phyloP scores from a whole-genome alignment of 2,113 vertebrate genomes.

The Perca flavescens region DNA sequence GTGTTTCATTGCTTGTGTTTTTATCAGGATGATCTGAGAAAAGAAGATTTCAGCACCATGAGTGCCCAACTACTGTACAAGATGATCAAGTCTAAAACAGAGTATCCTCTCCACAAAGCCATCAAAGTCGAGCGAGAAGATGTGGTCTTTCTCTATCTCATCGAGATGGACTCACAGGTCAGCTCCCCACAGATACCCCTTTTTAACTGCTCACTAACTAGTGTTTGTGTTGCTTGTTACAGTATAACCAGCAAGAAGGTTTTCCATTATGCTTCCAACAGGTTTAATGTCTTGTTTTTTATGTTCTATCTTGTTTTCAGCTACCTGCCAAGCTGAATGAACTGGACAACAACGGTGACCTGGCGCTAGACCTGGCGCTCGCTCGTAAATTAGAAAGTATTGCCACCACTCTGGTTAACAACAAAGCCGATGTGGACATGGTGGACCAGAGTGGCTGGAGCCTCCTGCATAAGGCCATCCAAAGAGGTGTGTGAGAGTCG shows the following conservation, averaged over 20 bases:
- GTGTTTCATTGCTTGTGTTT: slow-evolving; percentile 1
- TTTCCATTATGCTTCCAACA: not conserved
- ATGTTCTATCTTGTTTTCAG: slow-evolving; percentile 59
- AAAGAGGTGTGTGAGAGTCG: slow-evolving; percentile 87
- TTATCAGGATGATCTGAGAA: slow-evolving; percentile 92
- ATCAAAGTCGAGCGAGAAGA: slow-evolving; percentile 98
- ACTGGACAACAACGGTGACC: slow-evolving; percentile 94
- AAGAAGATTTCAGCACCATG: slow-evolving; percentile 99
- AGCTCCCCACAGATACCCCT: not conserved
- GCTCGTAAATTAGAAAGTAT: slow-evolving; percentile 93
- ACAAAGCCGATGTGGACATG: slow-evolving; percentile 95
- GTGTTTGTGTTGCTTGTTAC: not conserved
- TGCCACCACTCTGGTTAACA: slow-evolving; percentile 93
- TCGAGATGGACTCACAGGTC: slow-evolving; percentile 99
- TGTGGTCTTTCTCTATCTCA: slow-evolving; percentile 97
- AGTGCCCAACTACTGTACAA: slow-evolving; percentile 96
- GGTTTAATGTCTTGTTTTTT: not conserved
- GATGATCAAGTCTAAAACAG: slow-evolving; percentile 99
- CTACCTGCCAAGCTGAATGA: slow-evolving; percentile 96
- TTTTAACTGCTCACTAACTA: not conserved
- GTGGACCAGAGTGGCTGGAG: slow-evolving; percentile 96
- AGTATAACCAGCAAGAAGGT: not conserved
- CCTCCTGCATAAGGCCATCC: slow-evolving; percentile 96
- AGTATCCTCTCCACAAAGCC: slow-evolving; percentile 97
- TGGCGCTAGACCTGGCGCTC: slow-evolving; percentile 94